Percentiles rank a stretch among this genome's conserved stretches.
Conservation (phyloP, 2,797 vertebrate genomes). For the Anomalospiza imberbis region DNA sequence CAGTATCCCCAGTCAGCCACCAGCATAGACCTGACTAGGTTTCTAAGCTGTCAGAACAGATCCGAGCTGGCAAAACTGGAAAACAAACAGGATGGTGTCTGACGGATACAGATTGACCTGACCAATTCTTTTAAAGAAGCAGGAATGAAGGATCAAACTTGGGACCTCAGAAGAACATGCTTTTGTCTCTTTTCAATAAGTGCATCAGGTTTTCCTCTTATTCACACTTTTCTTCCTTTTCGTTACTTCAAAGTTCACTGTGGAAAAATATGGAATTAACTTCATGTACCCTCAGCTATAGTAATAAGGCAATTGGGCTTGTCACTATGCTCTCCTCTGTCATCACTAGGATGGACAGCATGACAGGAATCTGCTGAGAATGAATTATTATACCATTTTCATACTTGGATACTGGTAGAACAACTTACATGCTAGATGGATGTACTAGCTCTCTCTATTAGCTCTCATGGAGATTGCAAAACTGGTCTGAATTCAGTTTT, state of each 20-base stretch:
- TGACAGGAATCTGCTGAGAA: background rate
- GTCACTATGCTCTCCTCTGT: background rate
- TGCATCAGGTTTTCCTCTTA: background rate
- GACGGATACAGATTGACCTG: background rate
- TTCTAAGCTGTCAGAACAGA: background rate
- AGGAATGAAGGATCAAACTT: background rate
- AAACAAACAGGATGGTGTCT: background rate
- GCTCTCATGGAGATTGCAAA: background rate
- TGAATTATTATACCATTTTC: background rate
- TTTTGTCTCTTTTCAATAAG: background rate
- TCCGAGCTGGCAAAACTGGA: background rate
- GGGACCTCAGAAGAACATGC: background rate
- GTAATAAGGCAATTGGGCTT: background rate
- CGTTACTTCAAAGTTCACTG: background rate
- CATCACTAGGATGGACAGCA: background rate
- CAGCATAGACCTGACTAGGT: background rate
- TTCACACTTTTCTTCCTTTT: background rate
- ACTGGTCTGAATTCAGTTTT: background rate
- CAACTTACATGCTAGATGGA: background rate
- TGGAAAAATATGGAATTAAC: background rate
- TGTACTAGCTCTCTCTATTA: background rate
- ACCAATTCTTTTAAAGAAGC: background rate
- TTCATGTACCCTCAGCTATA: background rate
- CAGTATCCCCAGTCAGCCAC: background rate
- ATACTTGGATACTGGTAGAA: background rate